Evolutionary conservation across 2,113 vertebrate species (phyloP).

Genomic region (Lycaon pictus): DNA sequence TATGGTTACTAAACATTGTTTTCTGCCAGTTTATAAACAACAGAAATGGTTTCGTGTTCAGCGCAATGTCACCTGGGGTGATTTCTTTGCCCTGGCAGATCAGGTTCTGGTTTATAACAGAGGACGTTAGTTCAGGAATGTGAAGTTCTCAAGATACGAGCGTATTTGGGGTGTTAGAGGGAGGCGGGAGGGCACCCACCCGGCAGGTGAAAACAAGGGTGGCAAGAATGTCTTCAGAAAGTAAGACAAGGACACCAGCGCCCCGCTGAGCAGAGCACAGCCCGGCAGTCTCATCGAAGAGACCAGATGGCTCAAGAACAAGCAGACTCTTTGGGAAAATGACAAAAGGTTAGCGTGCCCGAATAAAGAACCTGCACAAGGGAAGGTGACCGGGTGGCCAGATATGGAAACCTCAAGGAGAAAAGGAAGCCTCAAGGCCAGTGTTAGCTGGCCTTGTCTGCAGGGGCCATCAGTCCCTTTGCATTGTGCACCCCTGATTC

Average conservation of each 20-base stretch:
- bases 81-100: conserved; percentile 15
- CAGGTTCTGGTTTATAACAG: neutral
- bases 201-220: neutral
- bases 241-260: neutral
- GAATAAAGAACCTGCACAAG: neutral
- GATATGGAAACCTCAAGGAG: neutral
- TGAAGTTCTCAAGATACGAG: neutral
- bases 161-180: neutral
- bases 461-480: fast-evolving
- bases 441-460: neutral
- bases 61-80: neutral
- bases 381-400: neutral
- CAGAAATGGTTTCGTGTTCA: conserved; percentile 55
- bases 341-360: neutral
- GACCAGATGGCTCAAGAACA: neutral
- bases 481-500: neutral
- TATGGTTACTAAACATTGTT: conserved; percentile 38
- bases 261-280: neutral
- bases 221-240: neutral
- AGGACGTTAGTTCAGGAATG: conserved; percentile 24
- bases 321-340: neutral
- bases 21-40: conserved; percentile 59
- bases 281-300: neutral
- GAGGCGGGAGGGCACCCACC: neutral
- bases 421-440: neutral